Percentiles rank a stretch among this genome's conserved stretches.
Evolutionary conservation across 2,797 vertebrate genomes (phyloP).

Genomic region (Pseudocheirus occidentalis): DNA sequence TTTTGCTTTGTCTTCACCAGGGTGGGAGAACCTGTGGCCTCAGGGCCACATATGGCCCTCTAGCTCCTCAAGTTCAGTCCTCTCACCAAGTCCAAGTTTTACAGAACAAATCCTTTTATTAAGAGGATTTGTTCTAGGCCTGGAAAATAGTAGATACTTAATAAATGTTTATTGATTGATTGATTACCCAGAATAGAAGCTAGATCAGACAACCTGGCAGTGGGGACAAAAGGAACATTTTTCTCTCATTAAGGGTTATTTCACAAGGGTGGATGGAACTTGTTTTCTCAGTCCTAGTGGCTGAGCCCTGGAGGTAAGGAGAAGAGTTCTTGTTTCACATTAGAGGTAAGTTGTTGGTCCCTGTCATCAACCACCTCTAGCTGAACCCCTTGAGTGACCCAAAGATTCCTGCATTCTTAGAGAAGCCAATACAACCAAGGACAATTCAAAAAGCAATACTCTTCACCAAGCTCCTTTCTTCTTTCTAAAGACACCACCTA

Average conservation of each 20-base stretch:
- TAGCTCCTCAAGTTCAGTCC: too few species aligned
- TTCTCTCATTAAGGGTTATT: background rate
- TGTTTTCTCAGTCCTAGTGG: background rate
- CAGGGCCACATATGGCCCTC: too few species aligned
- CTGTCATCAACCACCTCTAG: background rate
- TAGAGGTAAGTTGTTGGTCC: background rate
- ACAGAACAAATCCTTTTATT: too few species aligned
- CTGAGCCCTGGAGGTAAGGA: background rate
- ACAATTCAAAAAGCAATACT: background rate
- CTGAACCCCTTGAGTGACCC: conserved; percentile 47
- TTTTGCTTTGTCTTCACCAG: background rate
- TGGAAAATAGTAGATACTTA: background rate
- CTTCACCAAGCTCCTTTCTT: background rate
- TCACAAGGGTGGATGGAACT: background rate
- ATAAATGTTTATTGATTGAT: background rate
- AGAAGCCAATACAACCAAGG: background rate
- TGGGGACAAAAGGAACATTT: background rate
- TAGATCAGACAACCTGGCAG: background rate
- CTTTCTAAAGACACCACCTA: background rate
- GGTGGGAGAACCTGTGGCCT: too few species aligned
- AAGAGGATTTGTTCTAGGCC: background rate
- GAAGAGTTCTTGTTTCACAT: background rate
- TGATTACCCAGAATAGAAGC: background rate
- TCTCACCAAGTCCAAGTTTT: too few species aligned
- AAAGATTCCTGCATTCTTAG: conserved; percentile 28